Base-by-base conservation (phyloP, 30 jellyfish, hydroid and myxozoan species). In the Euphysa ruthae region DNA sequence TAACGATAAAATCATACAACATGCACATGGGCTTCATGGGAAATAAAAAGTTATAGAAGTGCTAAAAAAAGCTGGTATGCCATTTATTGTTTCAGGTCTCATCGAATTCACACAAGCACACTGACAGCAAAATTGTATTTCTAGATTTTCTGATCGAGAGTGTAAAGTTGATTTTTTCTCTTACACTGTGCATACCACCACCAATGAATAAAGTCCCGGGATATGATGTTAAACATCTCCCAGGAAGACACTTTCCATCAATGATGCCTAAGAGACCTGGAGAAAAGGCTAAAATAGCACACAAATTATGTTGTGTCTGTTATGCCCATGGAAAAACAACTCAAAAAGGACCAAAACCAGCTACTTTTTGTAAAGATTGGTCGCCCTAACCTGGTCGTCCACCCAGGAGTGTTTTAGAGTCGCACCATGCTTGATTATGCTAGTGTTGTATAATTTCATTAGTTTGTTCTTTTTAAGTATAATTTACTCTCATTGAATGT, bases 161-260 rank as follows among this genome's bases (percentile, higher is more conserved):
- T n/a, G n/a, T n/a, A n/a, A n/a, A n/a, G n/a, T n/a, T n/a, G n/a
- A n/a, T n/a, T n/a, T n/a, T n/a, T n/a, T n/a, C n/a, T n/a, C n/a
- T n/a, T n/a, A n/a, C n/a, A n/a, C n/a, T n/a, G n/a, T n/a, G n/a
- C n/a, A n/a, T n/a, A n/a, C n/a, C n/a, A n/a, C n/a, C n/a, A n/a
- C n/a, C n/a, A n/a, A n/a, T n/a, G n/a, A n/a, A n/a, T n/a, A n/a
- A n/a, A n/a, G n/a, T n/a, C n/a, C n/a, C n/a, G n/a, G n/a, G n/a
- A n/a, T n/a, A n/a, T n/a, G n/a, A n/a, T n/a, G n/a, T n/a, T n/a
- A n/a, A 10, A 10, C 12, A 20, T 58, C 10, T 58, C 62, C 23
- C 61, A 6, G 71, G 71, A 6, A 58, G 71, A 58, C 71, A 58
- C 29, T 58, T 58, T 21, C 23, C 14, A 12, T 12, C 71, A 6